Evolutionary conservation across 1,140 invertebrate genomes (phyloP).

Genomic region (Plutomurus gul): DNA sequence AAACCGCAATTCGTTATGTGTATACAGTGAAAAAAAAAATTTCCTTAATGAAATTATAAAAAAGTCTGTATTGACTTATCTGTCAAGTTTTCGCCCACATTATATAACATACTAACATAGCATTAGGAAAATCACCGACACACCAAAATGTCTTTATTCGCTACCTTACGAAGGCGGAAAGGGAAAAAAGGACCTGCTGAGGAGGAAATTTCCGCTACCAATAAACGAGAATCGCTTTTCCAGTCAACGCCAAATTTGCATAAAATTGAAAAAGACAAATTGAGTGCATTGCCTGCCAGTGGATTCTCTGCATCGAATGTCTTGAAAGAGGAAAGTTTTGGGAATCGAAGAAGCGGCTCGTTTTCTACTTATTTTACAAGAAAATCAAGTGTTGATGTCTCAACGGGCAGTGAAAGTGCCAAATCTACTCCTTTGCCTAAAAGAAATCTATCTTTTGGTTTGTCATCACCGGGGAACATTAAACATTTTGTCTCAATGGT

Average conservation of each 20-base stretch:
- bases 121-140: no score
- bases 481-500: conserved; percentile 12
- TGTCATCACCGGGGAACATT: not conserved
- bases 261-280: conserved; percentile 1
- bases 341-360: not conserved
- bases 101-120: no score
- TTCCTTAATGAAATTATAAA: no score
- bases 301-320: not conserved
- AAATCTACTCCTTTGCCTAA: not conserved
- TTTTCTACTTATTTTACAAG: not conserved
- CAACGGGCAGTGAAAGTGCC: no score
- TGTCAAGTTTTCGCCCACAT: no score
- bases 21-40: no score
- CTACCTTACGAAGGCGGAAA: conserved; percentile 29
- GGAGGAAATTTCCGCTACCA: not conserved
- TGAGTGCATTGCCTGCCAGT: not conserved
- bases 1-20: no score
- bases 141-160: conserved; percentile 38
- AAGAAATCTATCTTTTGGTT: not conserved
- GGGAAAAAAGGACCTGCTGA: not conserved
- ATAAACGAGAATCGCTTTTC: not conserved
- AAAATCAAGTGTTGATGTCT: not conserved
- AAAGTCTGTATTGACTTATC: no score
- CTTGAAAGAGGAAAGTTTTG: no score
- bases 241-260: conserved; percentile 41